Evolutionary conservation across 2,797 vertebrate genomes (phyloP).

Genomic region (Urophycis tenuis): DNA sequence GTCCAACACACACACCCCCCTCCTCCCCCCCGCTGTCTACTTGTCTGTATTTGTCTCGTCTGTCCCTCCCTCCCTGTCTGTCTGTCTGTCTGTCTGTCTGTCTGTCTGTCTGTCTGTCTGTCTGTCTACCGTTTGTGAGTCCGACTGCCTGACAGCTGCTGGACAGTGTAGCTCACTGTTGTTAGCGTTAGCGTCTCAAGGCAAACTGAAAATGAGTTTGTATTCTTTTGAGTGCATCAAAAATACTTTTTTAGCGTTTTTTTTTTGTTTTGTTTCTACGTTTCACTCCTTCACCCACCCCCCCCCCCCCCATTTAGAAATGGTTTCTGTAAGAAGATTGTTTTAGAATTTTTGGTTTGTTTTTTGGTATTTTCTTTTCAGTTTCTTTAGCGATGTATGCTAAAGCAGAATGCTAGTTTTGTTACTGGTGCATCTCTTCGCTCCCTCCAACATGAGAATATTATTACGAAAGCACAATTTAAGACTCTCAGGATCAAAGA

Average conservation of each 20-base stretch:
- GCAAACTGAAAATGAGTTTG: constrained; percentile 1
- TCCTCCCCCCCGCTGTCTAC: background rate
- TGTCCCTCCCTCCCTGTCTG: constrained; percentile 3
- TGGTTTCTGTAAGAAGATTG: constrained; percentile 31
- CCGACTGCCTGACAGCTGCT: constrained; percentile 16
- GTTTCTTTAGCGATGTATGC: constrained; percentile 45
- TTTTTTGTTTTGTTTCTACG: constrained; percentile 10
- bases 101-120: constrained; percentile 11
- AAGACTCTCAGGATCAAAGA: constrained; percentile 70
- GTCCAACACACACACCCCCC: no score
- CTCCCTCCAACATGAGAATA: constrained; percentile 36
- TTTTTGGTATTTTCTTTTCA: background rate
- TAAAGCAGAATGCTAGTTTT: constrained; percentile 47
- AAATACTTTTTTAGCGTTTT: constrained; percentile 31
- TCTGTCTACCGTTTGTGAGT: background rate
- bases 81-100: background rate
- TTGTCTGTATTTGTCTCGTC: background rate
- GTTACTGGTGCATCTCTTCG: constrained; percentile 39
- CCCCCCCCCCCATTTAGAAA: constrained; percentile 18
- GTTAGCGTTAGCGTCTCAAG: constrained; percentile 29
- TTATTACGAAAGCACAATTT: constrained; percentile 73
- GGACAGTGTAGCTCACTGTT: constrained; percentile 47
- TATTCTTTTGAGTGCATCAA: constrained; percentile 14
- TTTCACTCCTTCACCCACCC: constrained; percentile 6
- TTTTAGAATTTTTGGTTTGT: constrained; percentile 19